Conservation (phyloP, 2,797 vertebrate species). For the Anguilla anguilla region DNA sequence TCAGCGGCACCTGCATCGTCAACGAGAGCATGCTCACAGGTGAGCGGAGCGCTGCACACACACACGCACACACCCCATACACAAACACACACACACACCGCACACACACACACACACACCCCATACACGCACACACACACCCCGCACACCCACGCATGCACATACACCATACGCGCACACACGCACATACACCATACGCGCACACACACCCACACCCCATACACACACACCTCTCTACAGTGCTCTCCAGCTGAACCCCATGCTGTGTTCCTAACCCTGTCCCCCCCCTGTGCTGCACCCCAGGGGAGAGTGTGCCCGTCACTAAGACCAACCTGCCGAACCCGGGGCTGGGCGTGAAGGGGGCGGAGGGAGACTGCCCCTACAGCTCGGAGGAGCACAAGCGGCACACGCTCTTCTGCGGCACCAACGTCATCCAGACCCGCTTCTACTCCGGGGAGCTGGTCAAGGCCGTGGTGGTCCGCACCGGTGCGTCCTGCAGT, state of each 20-base stretch:
- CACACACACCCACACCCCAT: no score
- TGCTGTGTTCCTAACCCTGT: neutral
- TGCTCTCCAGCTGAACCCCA: no score
- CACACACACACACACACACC: no score
- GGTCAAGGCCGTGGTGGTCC: slow-evolving; percentile 92
- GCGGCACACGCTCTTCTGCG: slow-evolving; percentile 95
- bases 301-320: slow-evolving; percentile 97
- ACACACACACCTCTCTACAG: no score
- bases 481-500: slow-evolving; percentile 79
- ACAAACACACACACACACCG: no score
- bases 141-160: no score
- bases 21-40: slow-evolving; percentile 99
- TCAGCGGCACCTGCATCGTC: slow-evolving; percentile 96
- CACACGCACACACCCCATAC: no score
- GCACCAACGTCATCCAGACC: slow-evolving; percentile 95
- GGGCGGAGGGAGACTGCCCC: slow-evolving; percentile 61
- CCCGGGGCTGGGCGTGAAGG: slow-evolving; percentile 73
- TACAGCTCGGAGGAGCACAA: slow-evolving; percentile 88
- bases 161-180: no score
- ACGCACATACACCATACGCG: no score
- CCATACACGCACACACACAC: no score
- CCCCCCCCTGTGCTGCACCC: neutral
- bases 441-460: slow-evolving; percentile 95
- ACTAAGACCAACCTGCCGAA: slow-evolving; percentile 96
- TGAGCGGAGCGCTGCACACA: slow-evolving; percentile 43